Base-by-base conservation (phyloP, 2,113 vertebrate species). In the Tyto alba region DNA sequence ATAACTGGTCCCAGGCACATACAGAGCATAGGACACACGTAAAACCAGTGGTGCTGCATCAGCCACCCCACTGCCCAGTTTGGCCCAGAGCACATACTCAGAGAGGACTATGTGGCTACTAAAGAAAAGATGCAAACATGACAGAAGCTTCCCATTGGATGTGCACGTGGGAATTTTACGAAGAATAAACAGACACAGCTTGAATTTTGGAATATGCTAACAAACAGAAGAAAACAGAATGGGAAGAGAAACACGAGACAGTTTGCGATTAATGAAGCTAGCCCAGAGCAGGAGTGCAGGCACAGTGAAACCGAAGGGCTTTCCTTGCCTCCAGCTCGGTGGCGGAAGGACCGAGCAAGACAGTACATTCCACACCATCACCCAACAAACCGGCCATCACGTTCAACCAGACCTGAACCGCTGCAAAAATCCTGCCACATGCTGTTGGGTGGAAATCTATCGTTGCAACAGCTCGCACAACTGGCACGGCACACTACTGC, bases 381-480 rank as follows among this genome's bases (percentile, higher is more conserved):
- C 40, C 27, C 0, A 0, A 48, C 41, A 69, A 56, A 56, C 36
- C 1, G 0, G 48, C 26, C 12, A 34, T 4, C 32, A 27, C 2
- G 0, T 59, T 81, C 59, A 71, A 77, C 13, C 50, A 82, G 30
- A 59, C 11, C 52, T 50, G 45, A 89, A 60, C 32, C 23, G 20
- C 45, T 85, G 52, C 63, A 82, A 19, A 91, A 83, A 38, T 25
- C n/a, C 43, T 34, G 25, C 43, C n/a, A 57, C 11, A 7, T 0
- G 2, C 12, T 30, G 14, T 16, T 36, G 23, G 32, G 23, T 36
- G 27, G n/a, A 85, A 52, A 76, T n/a, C 10, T 52, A 6, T 19
- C 9, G 48, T 18, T 2, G 4, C 23, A 48, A n/a, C 56, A 78
- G 50, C n/a, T 55, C 2, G 1, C 40, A 29, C 0, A 1, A 22